Base-by-base conservation (phyloP, 2,888 invertebrate species). In the Drosophila niveifrons region DNA sequence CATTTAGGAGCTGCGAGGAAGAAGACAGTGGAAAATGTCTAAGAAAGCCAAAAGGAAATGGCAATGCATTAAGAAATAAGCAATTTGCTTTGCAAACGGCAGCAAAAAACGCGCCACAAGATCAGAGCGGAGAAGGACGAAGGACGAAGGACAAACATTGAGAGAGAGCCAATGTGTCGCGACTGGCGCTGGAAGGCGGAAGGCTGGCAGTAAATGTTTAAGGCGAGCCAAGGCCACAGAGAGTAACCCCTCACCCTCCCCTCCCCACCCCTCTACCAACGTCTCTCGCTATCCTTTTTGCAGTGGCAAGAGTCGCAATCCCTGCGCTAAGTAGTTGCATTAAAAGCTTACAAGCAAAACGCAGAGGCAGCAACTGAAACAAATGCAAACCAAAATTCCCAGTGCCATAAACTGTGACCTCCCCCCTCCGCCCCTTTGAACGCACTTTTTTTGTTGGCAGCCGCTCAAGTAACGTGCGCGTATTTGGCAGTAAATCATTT, bases 21-120 rank as follows among this genome's bases (percentile, higher is more conserved):
- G 50, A 47, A 41, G 53, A 52, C 47, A 48, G 41, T 64, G 61
- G 62, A 57, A 75, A 75, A 69, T 75, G 82, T 84, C 88, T 84
- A 66, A 84, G 88, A 87, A 83, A 72, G 80, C 75, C 86, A 80
- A 85, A 83, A 84, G 82, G 78, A 87, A 88, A 83, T 86, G 83
- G 79, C 77, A 73, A 80, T 81, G 84, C 85, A 85, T 85, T 85
- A 85, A 85, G 85, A 85, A 85, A 85, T 86, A 79, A 86, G 83
- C 87, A 86, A 85, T 85, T 86, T 80, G 69, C 77, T 66, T 68
- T 53, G 58, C 66, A 57, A 62, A 62, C 79, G 46, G 43, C 62
- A 75, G 69, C 39, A 74, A 84, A 80, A 57, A 82, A 66, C 65
- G 48, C 43, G 58, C 43, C 69, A 61, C 56, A 64, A 78, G 80